Evolutionary conservation across 2,888 invertebrate species (phyloP), one percentile per base, ranked within the genome.

Genomic region (Pseudococcus viburni): DNA sequence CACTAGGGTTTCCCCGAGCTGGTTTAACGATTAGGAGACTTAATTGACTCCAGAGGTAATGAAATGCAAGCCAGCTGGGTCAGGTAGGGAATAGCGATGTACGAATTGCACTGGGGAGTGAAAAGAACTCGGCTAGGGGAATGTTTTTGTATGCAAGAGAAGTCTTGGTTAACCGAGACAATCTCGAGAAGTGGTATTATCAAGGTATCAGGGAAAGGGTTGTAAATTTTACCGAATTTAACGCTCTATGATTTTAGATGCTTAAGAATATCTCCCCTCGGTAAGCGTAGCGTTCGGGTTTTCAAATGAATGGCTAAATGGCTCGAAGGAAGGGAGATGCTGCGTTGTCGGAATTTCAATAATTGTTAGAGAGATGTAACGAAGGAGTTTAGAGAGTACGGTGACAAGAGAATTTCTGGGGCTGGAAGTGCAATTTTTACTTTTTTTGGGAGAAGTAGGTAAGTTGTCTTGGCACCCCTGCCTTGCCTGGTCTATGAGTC

Each of bases 131-230:
- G 55, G n/a, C 9, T 4, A n/a, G 55, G n/a, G n/a, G 55, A 59
- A 59, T 59, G 55, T 59, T 59, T 59, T 59, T 59, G 55, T 59
- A 59, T 59, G 55, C 55, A n/a, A 59, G n/a, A 59, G 55, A n/a
- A 59, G 55, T 59, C 55, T 17, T 59, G 55, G 55, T 59, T n/a
- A 59, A 59, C 55, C 55, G 55, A 59, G 55, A 59, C n/a, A 59
- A 59, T 59, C 55, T 59, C 55, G 17, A 59, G 55, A 59, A 59
- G 55, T 59, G 55, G 55, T 59, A 59, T 59, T 59, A 59, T 59
- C n/a, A 9, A n/a, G 55, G 55, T 59, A 59, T 59, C 55, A 59
- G n/a, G 5, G 5, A 8, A 59, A n/a, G 55, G 55, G 55, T 59
- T 59, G 55, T 59, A 59, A 59, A n/a, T 59, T 59, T 59, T 59